Conservation (phyloP, 2,888 invertebrate genomes). For the Mythimna vitellina region DNA sequence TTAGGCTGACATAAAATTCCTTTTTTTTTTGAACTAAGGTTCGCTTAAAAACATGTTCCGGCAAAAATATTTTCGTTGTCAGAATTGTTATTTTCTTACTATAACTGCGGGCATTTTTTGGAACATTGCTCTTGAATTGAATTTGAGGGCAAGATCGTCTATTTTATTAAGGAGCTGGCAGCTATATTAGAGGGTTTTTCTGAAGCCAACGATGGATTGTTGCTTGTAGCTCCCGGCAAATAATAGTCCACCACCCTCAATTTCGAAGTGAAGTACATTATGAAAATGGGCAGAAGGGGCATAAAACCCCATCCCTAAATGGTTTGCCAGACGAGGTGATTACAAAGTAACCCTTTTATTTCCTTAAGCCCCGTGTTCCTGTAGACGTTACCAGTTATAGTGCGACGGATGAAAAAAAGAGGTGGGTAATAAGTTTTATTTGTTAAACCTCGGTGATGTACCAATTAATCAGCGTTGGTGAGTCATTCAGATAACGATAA, state of each 20-base stretch:
- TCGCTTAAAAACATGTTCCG: slow-evolving; percentile 22
- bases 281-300: neutral
- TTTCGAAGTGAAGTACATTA: neutral
- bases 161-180: neutral
- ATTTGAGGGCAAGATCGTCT: neutral
- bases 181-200: neutral
- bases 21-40: slow-evolving; percentile 17
- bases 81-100: slow-evolving; percentile 3
- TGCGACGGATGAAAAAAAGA: neutral
- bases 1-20: slow-evolving; percentile 18
- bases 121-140: slow-evolving; percentile 20
- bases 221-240: slow-evolving; percentile 8
- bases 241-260: neutral
- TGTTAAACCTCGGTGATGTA: slow-evolving; percentile 31
- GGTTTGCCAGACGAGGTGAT: neutral
- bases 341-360: slow-evolving; percentile 1
- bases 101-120: slow-evolving; percentile 23
- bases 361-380: neutral
- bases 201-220: slow-evolving; percentile 10
- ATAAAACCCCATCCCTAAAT: neutral
- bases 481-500: slow-evolving; percentile 60
- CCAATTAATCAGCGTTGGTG: slow-evolving; percentile 61
- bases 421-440: slow-evolving; percentile 39
- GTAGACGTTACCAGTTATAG: slow-evolving; percentile 23
- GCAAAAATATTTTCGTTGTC: neutral